phyloP scores from a whole-genome alignment of 2,888 invertebrate genomes.

The Acleris holmiana region DNA sequence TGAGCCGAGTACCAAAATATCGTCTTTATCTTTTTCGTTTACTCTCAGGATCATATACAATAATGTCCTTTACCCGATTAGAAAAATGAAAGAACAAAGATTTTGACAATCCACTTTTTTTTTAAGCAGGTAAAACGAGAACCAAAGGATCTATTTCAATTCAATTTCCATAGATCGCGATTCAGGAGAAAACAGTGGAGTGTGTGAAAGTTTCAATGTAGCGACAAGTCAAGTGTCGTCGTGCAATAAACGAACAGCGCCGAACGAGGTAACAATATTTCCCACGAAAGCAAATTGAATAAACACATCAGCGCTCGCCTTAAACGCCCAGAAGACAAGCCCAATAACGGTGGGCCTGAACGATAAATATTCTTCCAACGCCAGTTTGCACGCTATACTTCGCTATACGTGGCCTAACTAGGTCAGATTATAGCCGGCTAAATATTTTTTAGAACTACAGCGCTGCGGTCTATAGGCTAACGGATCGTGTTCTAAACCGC shows the following conservation, averaged over 20 bases:
- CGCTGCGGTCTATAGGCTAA: slow-evolving; percentile 10
- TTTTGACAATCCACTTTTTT: neutral
- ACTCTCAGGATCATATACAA: slow-evolving; percentile 3
- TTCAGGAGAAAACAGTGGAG: neutral
- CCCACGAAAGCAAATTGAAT: slow-evolving; percentile 77
- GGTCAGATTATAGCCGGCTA: slow-evolving; percentile 21
- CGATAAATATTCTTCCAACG: slow-evolving; percentile 74
- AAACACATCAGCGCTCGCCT: slow-evolving; percentile 78
- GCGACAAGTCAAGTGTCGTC: slow-evolving; percentile 47
- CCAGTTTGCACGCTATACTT: slow-evolving; percentile 55
- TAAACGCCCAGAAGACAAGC: slow-evolving; percentile 80
- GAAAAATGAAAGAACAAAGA: neutral
- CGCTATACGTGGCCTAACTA: slow-evolving; percentile 32
- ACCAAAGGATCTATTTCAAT: neutral
- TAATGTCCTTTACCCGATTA: neutral
- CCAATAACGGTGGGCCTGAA: slow-evolving; percentile 70
- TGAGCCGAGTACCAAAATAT: slow-evolving; percentile 13
- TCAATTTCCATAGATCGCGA: neutral
- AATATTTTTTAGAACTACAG: slow-evolving; percentile 17
- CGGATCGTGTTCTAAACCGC: slow-evolving; percentile 2
- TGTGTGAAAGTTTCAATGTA: neutral
- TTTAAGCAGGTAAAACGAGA: neutral
- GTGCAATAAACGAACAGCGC: slow-evolving; percentile 59
- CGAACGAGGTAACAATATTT: slow-evolving; percentile 76
- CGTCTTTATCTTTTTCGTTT: slow-evolving; percentile 6